phyloP scores from a whole-genome alignment of 2,888 invertebrate species.

The Drosophila koepferae region DNA sequence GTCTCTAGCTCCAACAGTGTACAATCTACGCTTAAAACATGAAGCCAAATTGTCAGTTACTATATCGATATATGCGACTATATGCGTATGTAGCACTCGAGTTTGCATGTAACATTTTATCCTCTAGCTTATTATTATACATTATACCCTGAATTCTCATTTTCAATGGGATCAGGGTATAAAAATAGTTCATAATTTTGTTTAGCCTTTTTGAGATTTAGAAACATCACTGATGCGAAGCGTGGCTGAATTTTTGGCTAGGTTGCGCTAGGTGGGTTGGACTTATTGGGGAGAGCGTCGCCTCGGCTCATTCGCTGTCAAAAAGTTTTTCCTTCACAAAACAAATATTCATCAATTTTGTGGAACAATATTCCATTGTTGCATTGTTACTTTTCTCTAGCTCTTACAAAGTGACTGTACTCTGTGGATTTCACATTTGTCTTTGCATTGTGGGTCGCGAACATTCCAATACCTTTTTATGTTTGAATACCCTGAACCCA shows the following conservation, averaged over 20 bases:
- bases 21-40: no score
- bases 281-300: not conserved
- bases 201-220: not conserved
- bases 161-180: no score
- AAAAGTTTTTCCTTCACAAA: slow-evolving; percentile 37
- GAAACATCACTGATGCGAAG: not conserved
- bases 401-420: not conserved
- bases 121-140: no score
- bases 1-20: no score
- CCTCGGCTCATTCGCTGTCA: slow-evolving; percentile 25
- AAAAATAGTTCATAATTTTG: not conserved
- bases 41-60: no score
- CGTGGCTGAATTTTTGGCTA: not conserved
- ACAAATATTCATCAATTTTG: slow-evolving; percentile 39
- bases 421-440: slow-evolving; percentile 16
- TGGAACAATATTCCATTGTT: slow-evolving; percentile 38
- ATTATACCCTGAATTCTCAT: no score
- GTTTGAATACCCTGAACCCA: no score
- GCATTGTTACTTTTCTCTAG: slow-evolving; percentile 10
- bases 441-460: slow-evolving; percentile 4
- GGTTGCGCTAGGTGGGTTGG: not conserved
- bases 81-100: no score
- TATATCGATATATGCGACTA: no score
- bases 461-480: slow-evolving; percentile 29
- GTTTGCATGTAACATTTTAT: no score